Evolutionary conservation across 2,888 invertebrate species (phyloP), one percentile per base, ranked within the genome.

Genomic region (Drosophila limbata): DNA sequence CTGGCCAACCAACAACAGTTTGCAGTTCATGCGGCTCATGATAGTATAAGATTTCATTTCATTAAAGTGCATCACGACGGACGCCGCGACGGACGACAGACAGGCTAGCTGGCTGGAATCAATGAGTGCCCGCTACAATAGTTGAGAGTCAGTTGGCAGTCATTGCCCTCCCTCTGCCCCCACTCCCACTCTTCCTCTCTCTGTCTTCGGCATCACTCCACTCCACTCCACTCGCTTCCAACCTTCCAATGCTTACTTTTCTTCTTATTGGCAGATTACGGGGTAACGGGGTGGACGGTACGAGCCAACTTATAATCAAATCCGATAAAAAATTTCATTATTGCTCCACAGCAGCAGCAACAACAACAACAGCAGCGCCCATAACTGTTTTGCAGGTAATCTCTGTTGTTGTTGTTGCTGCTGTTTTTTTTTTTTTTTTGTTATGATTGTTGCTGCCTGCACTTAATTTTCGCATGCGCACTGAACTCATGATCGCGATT

Each of bases 11-110:
- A 25, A 25, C 73, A 62, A 56, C 75, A 75, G 74, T 78, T 77
- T 44, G 56, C 76, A 53, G 88, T 81, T 88, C 85, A 88, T 88
- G 80, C 86, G 72, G 69, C 72, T 89, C 89, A 89, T 85, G 90
- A 89, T 85, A 81, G 81, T 92, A 92, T 91, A 91, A 91, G 92
- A 91, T 92, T 92, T 92, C 92, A 92, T 92, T 92, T 92, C 92
- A 92, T 92, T 92, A 91, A 92, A 91, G 90, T 92, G 89, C 92
- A 92, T 92, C 92, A 92, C 92, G 92, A 91, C 80, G 83, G 86
- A 79, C 83, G 69, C 5, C 25, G 25, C 25, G 92, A 91, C 83
- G 80, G 86, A 79, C 83, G 35, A 35, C 35, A 35, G 69, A 66
- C 81, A 53, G 89, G 73, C 81, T 19, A 47, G 28, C 53, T 69